These are phyloP conservation scores for Trichonephila clavata DNA, from an alignment of 1,140 invertebrate species.

Conservation along the genomic window DNA sequence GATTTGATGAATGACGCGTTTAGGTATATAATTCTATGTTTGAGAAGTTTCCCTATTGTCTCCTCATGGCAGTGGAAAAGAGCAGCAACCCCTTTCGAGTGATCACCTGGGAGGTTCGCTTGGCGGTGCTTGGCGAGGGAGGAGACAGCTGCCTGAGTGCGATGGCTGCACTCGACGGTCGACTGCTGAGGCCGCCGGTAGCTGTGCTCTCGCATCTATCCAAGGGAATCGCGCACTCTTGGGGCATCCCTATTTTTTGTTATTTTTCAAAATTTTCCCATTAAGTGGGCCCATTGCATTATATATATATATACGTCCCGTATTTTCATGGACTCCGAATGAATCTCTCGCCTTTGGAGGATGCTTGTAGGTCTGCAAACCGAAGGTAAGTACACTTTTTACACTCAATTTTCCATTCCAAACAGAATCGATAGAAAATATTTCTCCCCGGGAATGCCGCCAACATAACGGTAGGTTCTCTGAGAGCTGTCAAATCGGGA, in stretches of 20 bases:
- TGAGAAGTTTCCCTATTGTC: no score
- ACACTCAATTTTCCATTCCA: neutral
- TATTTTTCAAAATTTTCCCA: no score
- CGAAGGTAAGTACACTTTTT: neutral
- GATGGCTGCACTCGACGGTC: slow-evolving; percentile 29
- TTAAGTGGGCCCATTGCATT: no score
- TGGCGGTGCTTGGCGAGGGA: neutral
- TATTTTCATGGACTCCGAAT: neutral
- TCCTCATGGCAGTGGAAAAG: neutral
- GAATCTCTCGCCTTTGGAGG: slow-evolving; percentile 2
- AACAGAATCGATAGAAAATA: no score
- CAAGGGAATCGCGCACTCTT: neutral
- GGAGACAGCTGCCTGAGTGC: neutral
- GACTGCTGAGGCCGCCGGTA: neutral
- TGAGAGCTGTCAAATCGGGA: no score
- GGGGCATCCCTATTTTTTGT: no score
- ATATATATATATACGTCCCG: no score
- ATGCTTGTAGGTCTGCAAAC: neutral
- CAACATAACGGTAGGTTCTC: no score
- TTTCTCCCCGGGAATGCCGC: no score
- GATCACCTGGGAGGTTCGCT: slow-evolving; percentile 8
- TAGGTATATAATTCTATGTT: no score
- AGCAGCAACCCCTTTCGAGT: slow-evolving; percentile 22
- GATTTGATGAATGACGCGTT: no score
- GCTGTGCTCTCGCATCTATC: neutral